These are phyloP conservation scores for Laspeyria flexula DNA, from an alignment of 2,888 invertebrate species.

Conservation along the genomic window DNA sequence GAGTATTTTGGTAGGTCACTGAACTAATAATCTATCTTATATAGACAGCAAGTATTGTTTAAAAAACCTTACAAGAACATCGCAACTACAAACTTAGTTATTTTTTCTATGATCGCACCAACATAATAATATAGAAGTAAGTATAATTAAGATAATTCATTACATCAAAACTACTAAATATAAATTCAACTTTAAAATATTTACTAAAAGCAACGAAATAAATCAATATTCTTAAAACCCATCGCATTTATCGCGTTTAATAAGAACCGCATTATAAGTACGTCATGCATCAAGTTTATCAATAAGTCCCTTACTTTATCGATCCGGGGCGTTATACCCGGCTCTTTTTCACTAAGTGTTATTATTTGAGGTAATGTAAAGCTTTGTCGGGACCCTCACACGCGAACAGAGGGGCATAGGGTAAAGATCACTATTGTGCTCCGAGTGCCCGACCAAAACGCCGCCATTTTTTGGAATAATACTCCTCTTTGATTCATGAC, in stretches of 20 bases:
- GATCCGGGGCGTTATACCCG: slow-evolving; percentile 42
- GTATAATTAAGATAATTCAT: too few relatives aligned
- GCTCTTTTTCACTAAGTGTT: slow-evolving; percentile 61
- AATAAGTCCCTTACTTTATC: slow-evolving; percentile 55
- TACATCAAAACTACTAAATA: too few relatives aligned
- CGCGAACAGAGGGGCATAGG: slow-evolving; percentile 43
- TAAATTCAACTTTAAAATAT: too few relatives aligned
- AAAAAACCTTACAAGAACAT: too few relatives aligned
- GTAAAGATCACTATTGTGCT: slow-evolving; percentile 34
- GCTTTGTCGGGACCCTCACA: slow-evolving; percentile 53
- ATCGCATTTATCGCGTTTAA: slow-evolving; percentile 1
- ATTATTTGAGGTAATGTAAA: slow-evolving; percentile 73
- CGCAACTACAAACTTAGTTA: too few relatives aligned
- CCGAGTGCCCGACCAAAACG: slow-evolving; percentile 26
- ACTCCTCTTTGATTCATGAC: slow-evolving; percentile 24
- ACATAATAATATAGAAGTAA: too few relatives aligned
- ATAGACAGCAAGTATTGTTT: too few relatives aligned
- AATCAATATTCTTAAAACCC: too few relatives aligned
- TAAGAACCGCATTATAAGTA: slow-evolving; percentile 28
- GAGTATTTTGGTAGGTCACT: too few relatives aligned
- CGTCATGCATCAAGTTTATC: slow-evolving; percentile 52
- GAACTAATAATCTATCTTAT: too few relatives aligned
- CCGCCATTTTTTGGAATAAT: slow-evolving; percentile 20
- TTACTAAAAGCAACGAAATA: too few relatives aligned
- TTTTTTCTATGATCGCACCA: too few relatives aligned